Conservation (phyloP, 2,113 vertebrate species). For the Gasterosteus nipponicus region DNA sequence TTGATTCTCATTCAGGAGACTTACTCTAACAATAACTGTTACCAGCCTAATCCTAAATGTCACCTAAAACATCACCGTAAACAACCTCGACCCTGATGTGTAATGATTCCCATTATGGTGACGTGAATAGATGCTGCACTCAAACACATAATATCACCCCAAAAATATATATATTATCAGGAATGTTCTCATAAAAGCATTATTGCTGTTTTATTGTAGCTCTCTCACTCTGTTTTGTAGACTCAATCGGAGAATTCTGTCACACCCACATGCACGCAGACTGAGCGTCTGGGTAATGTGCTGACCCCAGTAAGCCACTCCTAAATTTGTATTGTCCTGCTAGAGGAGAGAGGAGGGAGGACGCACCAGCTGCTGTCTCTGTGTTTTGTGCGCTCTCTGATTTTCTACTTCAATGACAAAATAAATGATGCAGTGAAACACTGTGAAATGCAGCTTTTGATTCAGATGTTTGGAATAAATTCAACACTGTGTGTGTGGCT, state of each 20-base stretch:
- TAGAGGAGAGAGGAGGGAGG: slow-evolving; percentile 36
- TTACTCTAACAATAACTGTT: not conserved
- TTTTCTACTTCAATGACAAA: slow-evolving; percentile 14
- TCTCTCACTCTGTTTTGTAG: not conserved
- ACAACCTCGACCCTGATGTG: not conserved
- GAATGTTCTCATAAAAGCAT: slow-evolving; percentile 1
- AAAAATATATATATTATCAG: slow-evolving; percentile 25
- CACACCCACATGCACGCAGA: slow-evolving; percentile 26
- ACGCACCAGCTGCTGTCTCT: slow-evolving; percentile 20
- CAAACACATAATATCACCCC: slow-evolving; percentile 13
- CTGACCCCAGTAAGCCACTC: slow-evolving; percentile 65
- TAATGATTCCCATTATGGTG: not conserved
- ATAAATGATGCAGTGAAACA: not conserved
- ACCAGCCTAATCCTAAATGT: not conserved
- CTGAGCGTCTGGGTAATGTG: slow-evolving; percentile 69
- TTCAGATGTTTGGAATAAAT: not conserved
- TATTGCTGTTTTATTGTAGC: not conserved
- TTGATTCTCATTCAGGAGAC: not conserved
- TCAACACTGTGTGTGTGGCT: not conserved
- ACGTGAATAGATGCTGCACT: not conserved
- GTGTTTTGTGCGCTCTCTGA: slow-evolving; percentile 16
- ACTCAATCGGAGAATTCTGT: slow-evolving; percentile 28
- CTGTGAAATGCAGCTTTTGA: not conserved
- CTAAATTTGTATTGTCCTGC: slow-evolving; percentile 73
- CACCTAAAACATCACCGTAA: not conserved